Base-by-base conservation (phyloP, 2,113 vertebrate species). In the Corythaixoides concolor region DNA sequence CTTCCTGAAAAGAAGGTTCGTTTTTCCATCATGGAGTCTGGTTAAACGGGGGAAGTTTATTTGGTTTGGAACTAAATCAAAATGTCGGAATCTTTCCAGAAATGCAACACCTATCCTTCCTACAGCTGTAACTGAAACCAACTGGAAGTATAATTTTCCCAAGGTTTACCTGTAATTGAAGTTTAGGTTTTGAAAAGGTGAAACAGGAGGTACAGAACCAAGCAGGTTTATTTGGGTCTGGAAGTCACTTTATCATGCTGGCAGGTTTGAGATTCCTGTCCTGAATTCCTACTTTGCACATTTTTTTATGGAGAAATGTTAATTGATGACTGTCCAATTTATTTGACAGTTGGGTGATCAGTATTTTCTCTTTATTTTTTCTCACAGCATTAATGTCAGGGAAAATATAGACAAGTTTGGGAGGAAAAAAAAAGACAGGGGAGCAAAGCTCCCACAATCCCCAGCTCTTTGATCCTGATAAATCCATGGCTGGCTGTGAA, bases 391-490 rank as follows among this genome's bases (percentile, higher is more conserved):
- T 37, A 22, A 11, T 58, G 9, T 52, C 60, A 56, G 67, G 68
- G n/a, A 45, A 77, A 30, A 49, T 4, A 7, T 27, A 87, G 39
- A 28, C n/a, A 20, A 22, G 2, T 15, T 6, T 68, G 6, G 4
- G 16, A 13, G 4, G 0, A 1, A 7, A 12, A n/a, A 13, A 28
- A 28, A 32, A 26, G 23, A 15, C 11, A 16, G 17, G 6, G 3
- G 22, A 73, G 18, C 14, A 70, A 62, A 92, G 3, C 24, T 85
- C 30, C 23, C 35, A 1, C 33, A n/a, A 12, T 37, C 37, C 10
- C 74, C 33, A n/a, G 4, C 13, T 78, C 27, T 32, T 41, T 20
- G 5, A 11, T 8, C 12, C 37, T 18, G 43, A 12, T 47, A n/a
- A 77, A 60, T 56, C 55, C 28, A 2, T 6, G 58, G 7, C 68